Evolutionary conservation across 1,140 invertebrate species (phyloP), one percentile per base, ranked within the genome.

Genomic region (Drosophila repleta): DNA sequence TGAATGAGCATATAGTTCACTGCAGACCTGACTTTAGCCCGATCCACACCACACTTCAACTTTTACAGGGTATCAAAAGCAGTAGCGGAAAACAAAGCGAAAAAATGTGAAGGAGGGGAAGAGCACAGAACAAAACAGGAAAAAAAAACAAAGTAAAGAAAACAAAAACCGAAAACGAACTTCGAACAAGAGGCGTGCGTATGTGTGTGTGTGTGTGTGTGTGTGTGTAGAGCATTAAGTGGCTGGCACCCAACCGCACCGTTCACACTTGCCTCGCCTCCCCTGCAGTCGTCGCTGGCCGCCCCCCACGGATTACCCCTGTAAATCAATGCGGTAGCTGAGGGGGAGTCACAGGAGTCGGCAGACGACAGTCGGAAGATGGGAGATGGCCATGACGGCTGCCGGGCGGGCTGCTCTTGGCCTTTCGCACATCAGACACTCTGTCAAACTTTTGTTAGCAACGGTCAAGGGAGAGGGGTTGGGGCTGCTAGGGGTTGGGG

Each of bases 371-470:
- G 29, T 32, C 29, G 8, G 52, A 15, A n/a, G 35, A 18, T 32
- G 51, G 37, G 56, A 61, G 55, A 72, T 72, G 69, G 63, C 46
- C 69, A 66, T 70, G 67, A 70, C 61, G 61, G 67, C 67, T 64
- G 64, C 53, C 45, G 53, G 62, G 58, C 72, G 53, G 57, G 49
- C 66, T 87, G 82, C 82, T 85, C 83, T 87, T 85, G 82, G 82
- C 82, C 74, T 87, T 87, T 85, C 82, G 65, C 78, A 80, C 78
- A 65, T 79, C 78, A 78, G 72, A 71, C 82, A 85, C 74, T 87
- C 82, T 74, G 82, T 85, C 82, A 85, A 87, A 85, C 82, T 85
- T 87, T 87, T 85, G 82, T 87, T 82, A 82, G 51, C 39, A 17
- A 39, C 24, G 21, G 15, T 24, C 74, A 64, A 56, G 52, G 51